Evolutionary conservation across 2,888 invertebrate genomes (phyloP), one percentile per base, ranked within the genome.

Genomic region (Pollenia griseotomentosa): DNA sequence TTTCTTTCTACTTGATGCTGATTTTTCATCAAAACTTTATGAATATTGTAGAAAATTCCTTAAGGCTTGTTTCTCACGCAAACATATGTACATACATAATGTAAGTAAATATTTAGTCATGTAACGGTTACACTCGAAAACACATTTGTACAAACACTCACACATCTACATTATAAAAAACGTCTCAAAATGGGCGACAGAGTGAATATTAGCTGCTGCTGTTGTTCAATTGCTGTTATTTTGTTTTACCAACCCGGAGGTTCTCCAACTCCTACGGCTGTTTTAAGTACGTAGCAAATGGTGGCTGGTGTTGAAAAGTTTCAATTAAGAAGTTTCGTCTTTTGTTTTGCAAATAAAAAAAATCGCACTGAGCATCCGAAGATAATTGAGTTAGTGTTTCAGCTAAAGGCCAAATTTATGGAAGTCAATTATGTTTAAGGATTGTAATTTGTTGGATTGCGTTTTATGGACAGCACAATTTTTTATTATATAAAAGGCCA

Each of bases 21-120:
- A 42, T n/a, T 42, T 63, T 63, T 6, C 42, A 42, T n/a, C 42
- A 63, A 42, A 42, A 42, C 40, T 9, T 61, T 61, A 61, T 61
- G 40, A 42, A 33, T 11, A 12, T 33, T 12, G 11, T 11, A 12
- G 11, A 2, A 40, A n/a, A 61, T n/a, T 40, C 2, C 40, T 40
- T 8, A 61, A 40, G n/a, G 40, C 7, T 61, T 40, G 4, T 57
- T 42, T 42, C 42, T 42, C 9, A n/a, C 42, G 10, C 14, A 42
- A 23, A 23, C 23, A 23, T 23, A 19, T 19, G 19, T 33, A 33
- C 33, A 33, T 33, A 33, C 4, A 33, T 33, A 5, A 33, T 33
- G 33, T 16, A 8, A 42, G 40, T 11, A 23, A 23, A 23, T 23
- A 40, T 42, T 40, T 9, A 42, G 33, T 12, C 33, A 11, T 59